Percentiles rank a stretch among this genome's conserved stretches.
phyloP scores from a whole-genome alignment of 2,888 invertebrate species.

The Augiades crinisus region DNA sequence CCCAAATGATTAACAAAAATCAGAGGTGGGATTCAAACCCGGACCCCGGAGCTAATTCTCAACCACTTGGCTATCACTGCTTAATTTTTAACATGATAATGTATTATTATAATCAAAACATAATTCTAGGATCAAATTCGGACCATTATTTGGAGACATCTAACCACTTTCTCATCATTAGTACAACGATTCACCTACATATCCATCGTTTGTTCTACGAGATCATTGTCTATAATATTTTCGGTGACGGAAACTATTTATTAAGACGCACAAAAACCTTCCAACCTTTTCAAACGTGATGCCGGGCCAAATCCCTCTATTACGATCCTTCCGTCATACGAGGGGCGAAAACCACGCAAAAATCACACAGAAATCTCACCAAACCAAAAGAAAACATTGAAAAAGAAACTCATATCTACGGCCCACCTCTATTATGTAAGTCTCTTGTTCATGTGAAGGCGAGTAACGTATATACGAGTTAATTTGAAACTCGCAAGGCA shows the following conservation, averaged over 20 bases:
- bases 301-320: slow-evolving; percentile 29
- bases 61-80: too few relatives aligned
- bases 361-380: slow-evolving; percentile 28
- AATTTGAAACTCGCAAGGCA: too few relatives aligned
- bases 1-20: too few relatives aligned
- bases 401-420: slow-evolving; percentile 29
- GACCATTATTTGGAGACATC: too few relatives aligned
- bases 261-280: slow-evolving; percentile 12
- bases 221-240: not conserved
- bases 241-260: not conserved
- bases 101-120: too few relatives aligned
- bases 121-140: too few relatives aligned
- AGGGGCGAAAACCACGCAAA: slow-evolving; percentile 32
- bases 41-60: too few relatives aligned
- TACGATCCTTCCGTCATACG: slow-evolving; percentile 25
- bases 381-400: slow-evolving; percentile 35
- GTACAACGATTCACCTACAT: not conserved
- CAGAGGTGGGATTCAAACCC: too few relatives aligned
- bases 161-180: too few relatives aligned
- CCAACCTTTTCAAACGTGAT: slow-evolving; percentile 22
- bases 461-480: slow-evolving; percentile 26
- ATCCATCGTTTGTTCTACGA: not conserved
- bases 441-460: not conserved
- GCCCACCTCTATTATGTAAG: slow-evolving; percentile 8
- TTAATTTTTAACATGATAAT: too few relatives aligned